These are phyloP conservation scores for Archilochus colubris DNA, from an alignment of 2,113 vertebrate genomes.

Conservation along the genomic window DNA sequence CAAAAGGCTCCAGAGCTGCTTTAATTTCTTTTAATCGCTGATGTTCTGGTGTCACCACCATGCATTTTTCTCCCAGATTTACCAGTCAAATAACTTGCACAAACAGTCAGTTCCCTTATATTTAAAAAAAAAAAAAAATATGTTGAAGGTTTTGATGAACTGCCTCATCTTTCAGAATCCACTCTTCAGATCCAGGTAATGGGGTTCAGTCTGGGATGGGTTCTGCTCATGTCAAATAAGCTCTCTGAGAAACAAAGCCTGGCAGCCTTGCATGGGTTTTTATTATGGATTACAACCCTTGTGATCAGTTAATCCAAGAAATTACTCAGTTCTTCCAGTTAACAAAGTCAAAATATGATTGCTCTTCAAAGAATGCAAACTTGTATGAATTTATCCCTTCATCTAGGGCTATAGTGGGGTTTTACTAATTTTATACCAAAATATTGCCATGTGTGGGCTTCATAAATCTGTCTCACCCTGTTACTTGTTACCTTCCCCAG, in stretches of 20 bases:
- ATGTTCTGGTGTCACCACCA: background rate
- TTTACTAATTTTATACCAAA: conserved; percentile 80
- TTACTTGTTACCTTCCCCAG: conserved; percentile 75
- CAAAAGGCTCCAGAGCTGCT: background rate
- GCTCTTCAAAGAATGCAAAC: conserved; percentile 73
- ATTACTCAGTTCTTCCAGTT: conserved; percentile 75
- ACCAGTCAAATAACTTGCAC: background rate
- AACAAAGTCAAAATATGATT: conserved; percentile 71
- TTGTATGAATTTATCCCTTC: conserved; percentile 69
- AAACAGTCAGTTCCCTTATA: background rate
- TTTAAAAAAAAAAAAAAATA: background rate
- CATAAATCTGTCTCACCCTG: conserved; percentile 77
- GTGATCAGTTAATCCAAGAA: conserved; percentile 75
- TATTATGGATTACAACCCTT: conserved; percentile 64
- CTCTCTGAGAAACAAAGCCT: conserved; percentile 51
- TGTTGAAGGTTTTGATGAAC: conserved; percentile 30
- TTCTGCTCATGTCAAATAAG: conserved; percentile 50
- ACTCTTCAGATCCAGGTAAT: background rate
- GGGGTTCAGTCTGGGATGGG: background rate
- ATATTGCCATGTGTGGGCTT: conserved; percentile 84
- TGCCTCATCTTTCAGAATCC: background rate
- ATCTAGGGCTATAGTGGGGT: conserved; percentile 76
- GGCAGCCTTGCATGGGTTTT: conserved; percentile 41
- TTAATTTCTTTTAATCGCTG: background rate
- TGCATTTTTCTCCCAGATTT: background rate